Conservation (phyloP, 2,888 invertebrate species). For the Clunio marinus region DNA sequence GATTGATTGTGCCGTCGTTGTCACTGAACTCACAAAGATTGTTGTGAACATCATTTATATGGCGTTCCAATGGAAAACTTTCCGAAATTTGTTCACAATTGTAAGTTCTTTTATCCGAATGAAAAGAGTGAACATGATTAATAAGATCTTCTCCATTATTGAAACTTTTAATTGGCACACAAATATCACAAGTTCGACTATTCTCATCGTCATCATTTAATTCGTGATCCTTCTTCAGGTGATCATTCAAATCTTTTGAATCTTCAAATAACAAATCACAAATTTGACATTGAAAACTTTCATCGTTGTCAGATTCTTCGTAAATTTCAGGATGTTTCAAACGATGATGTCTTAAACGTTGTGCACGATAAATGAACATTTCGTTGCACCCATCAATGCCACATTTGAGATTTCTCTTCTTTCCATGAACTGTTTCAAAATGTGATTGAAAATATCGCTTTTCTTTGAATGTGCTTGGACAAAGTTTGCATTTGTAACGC, state of each 20-base stretch:
- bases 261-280: not conserved
- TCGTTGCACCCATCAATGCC: not conserved
- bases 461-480: constrained; percentile 44
- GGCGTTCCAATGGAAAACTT: not conserved
- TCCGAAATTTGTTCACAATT: not conserved
- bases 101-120: not conserved
- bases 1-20: not conserved
- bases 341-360: constrained; percentile 14
- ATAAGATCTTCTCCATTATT: not conserved
- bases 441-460: constrained; percentile 44
- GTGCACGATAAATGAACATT: not conserved
- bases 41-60: not conserved
- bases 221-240: constrained; percentile 40
- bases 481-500: constrained; percentile 42
- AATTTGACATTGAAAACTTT: not conserved
- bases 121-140: not conserved
- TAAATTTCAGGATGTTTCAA: constrained; percentile 17
- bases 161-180: constrained; percentile 29
- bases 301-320: constrained; percentile 4
- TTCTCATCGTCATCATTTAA: constrained; percentile 38
- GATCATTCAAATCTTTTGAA: not conserved
- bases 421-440: constrained; percentile 39
- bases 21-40: not conserved
- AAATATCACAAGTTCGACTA: constrained; percentile 36
- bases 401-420: not conserved